phyloP scores from a whole-genome alignment of 2,797 vertebrate species.

The Falco berigora region DNA sequence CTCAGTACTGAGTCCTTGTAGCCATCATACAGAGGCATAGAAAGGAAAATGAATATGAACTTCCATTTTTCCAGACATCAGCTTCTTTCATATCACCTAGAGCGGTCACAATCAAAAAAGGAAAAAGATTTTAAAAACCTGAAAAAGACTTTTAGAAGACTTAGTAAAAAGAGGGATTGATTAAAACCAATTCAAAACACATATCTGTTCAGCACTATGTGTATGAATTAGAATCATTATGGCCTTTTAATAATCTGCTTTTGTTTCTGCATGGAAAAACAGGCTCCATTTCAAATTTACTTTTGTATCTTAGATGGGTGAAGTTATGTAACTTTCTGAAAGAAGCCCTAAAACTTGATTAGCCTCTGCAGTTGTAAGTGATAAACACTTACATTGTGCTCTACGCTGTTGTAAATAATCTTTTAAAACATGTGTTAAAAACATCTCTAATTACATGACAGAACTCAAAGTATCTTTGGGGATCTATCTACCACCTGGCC shows the following conservation, averaged over 20 bases:
- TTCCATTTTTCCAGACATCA: background rate
- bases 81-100: background rate
- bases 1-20: background rate
- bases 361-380: background rate
- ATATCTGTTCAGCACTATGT: background rate
- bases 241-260: background rate
- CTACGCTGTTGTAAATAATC: conserved; percentile 8
- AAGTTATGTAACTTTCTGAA: background rate
- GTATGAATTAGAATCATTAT: background rate
- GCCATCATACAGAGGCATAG: background rate
- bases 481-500: conserved; percentile 38
- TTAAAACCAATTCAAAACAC: background rate
- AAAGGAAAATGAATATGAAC: background rate
- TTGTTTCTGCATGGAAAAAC: background rate
- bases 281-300: background rate
- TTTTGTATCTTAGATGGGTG: background rate
- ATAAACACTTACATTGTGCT: background rate
- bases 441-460: conserved; percentile 19
- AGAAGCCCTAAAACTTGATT: background rate
- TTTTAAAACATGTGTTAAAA: conserved; percentile 29
- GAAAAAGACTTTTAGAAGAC: background rate
- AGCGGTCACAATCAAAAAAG: background rate
- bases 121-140: background rate
- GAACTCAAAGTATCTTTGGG: background rate
- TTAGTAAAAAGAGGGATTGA: background rate